These are phyloP conservation scores for Lindbergichthys nudifrons DNA, from an alignment of 2,797 vertebrate genomes.

Conservation along the genomic window DNA sequence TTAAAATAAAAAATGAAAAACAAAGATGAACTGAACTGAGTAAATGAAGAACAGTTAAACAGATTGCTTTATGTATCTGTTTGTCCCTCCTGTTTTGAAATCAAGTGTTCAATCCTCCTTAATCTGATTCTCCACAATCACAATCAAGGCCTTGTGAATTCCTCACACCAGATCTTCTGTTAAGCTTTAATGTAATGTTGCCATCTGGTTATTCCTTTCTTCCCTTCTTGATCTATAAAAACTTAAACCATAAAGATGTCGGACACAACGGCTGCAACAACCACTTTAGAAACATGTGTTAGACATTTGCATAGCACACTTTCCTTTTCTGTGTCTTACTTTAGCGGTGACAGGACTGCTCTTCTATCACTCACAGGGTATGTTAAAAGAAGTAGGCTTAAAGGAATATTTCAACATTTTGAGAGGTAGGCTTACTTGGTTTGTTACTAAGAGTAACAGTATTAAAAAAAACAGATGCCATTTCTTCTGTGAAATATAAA, in stretches of 20 bases:
- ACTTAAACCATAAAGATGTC: neutral
- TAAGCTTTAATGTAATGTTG: conserved; percentile 12
- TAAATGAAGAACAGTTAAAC: neutral
- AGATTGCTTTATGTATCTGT: neutral
- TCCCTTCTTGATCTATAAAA: conserved; percentile 4
- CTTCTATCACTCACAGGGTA: conserved; percentile 1
- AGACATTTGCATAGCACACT: neutral
- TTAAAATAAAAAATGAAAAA: neutral
- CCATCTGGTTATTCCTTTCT: conserved; percentile 32
- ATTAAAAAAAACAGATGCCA: neutral
- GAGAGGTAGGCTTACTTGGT: neutral
- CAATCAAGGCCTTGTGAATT: conserved; percentile 2
- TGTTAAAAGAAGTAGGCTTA: neutral
- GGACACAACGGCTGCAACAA: conserved; percentile 6
- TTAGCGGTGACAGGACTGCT: neutral
- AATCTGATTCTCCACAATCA: conserved; percentile 13
- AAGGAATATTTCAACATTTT: conserved; percentile 2
- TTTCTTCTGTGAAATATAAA: too few species aligned
- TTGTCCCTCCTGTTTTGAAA: neutral
- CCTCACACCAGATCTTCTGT: neutral
- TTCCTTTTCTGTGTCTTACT: neutral
- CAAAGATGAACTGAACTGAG: too few species aligned
- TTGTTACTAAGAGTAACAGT: neutral
- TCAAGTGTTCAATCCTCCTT: neutral
- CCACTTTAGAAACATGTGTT: conserved; percentile 1